Conservation (phyloP, 37 sponge, comb jelly and placozoan species). For the Theonella swinhoei region DNA sequence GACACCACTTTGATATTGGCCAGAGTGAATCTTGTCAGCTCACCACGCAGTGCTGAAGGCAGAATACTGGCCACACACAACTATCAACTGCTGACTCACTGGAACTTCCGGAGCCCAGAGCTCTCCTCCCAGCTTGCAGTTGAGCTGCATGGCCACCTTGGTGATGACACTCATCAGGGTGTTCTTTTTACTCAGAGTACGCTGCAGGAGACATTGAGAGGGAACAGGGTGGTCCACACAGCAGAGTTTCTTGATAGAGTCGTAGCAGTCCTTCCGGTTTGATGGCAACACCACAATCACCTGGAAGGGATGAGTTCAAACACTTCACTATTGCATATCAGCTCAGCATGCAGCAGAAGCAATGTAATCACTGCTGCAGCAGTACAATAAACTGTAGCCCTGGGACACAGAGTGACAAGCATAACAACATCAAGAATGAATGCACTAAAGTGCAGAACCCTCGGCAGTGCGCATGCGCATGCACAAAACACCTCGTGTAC, state of each 20-base stretch:
- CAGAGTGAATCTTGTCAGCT: conserved; percentile 61
- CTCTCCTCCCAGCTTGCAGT: conserved; percentile 96
- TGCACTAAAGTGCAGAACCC: no score
- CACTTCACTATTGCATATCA: no score
- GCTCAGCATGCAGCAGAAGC: no score
- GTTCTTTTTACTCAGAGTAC: conserved; percentile 81
- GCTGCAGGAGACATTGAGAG: conserved; percentile 74
- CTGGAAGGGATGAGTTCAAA: no score
- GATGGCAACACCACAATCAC: conserved; percentile 84
- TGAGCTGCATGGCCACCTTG: conserved; percentile 92
- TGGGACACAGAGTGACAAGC: no score
- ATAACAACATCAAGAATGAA: no score
- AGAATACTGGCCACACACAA: conserved; percentile 5
- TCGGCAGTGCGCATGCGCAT: no score
- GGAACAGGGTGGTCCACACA: conserved; percentile 87
- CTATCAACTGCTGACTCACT: conserved; percentile 44
- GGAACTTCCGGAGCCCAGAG: conserved; percentile 93
- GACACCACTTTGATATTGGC: conserved; percentile 22
- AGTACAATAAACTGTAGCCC: no score
- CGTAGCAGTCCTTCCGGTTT: conserved; percentile 92
- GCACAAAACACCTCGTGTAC: no score
- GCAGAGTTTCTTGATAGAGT: conserved; percentile 95
- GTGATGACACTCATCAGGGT: conserved; percentile 91
- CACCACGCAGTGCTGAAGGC: conserved; percentile 36
- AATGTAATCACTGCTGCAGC: no score